Evolutionary conservation across 2,113 vertebrate genomes (phyloP).

Genomic region (Romanogobio albipinnatus): DNA sequence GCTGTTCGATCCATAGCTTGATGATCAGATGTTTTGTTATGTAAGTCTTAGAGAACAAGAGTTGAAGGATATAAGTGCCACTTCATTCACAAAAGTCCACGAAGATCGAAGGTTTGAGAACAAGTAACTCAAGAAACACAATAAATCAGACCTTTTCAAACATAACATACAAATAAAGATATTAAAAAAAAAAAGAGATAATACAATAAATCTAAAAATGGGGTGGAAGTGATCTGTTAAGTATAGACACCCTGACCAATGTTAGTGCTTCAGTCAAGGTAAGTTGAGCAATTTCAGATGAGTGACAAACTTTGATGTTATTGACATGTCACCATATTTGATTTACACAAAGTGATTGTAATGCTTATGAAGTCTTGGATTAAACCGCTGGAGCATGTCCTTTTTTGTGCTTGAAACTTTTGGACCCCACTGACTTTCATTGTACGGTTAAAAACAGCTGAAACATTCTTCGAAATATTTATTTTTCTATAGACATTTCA

Average conservation of each 20-base stretch:
- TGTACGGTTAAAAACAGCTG: not conserved
- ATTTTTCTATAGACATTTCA: not conserved
- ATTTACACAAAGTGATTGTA: not conserved
- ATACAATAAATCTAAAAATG: not conserved
- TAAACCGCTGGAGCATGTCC: not conserved
- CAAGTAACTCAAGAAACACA: not conserved
- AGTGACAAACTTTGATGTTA: not conserved
- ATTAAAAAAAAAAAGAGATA: no score
- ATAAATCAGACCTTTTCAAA: not conserved
- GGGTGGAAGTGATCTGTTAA: not conserved
- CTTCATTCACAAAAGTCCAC: not conserved
- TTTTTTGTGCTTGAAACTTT: not conserved
- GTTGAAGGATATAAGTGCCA: not conserved
- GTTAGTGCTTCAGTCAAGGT: not conserved
- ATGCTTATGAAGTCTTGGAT: not conserved
- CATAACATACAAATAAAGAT: not conserved
- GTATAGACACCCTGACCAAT: not conserved
- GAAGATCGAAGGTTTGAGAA: not conserved
- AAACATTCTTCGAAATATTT: not conserved
- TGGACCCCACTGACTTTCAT: not conserved
- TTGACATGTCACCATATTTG: not conserved
- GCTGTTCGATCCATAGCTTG: not conserved
- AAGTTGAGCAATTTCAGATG: not conserved
- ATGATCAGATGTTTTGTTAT: not conserved
- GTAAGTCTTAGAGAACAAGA: not conserved